Evolutionary conservation across 2,113 vertebrate species (phyloP).

Genomic region (Anarrhichthys ocellatus): DNA sequence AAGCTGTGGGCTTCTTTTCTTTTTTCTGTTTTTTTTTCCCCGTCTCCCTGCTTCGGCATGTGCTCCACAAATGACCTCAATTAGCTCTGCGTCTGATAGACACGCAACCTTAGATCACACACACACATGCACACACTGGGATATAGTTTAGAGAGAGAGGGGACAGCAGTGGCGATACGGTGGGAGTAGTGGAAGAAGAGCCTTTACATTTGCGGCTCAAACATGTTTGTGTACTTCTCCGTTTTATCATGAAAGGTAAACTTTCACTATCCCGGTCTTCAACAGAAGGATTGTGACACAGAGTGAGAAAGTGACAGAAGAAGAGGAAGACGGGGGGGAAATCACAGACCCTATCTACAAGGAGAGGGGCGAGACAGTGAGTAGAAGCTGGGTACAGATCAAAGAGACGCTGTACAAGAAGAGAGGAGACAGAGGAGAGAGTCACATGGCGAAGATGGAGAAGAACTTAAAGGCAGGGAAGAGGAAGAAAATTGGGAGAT

Average conservation of each 20-base stretch:
- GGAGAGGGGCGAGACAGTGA: conserved; percentile 4
- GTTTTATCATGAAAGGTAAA: conserved; percentile 46
- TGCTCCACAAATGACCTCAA: conserved; percentile 75
- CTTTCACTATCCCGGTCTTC: conserved; percentile 10
- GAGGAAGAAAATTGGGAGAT: background rate
- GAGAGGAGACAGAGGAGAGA: background rate
- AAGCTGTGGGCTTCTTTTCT: conserved; percentile 57
- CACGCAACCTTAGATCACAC: conserved; percentile 61
- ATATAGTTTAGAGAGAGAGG: conserved; percentile 14
- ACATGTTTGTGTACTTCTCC: conserved; percentile 38
- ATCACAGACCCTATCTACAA: conserved; percentile 26
- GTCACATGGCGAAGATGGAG: background rate
- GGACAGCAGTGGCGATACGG: conserved; percentile 3
- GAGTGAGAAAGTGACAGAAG: conserved; percentile 14
- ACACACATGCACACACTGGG: conserved; percentile 35
- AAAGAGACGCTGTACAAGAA: conserved; percentile 18
- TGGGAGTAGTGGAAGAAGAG: conserved; percentile 42
- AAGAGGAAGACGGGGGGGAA: conserved; percentile 11
- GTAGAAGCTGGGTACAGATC: conserved; percentile 36
- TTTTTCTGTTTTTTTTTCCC: conserved; percentile 40
- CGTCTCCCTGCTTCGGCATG: conserved; percentile 57
- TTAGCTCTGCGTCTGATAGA: conserved; percentile 75
- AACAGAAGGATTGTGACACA: conserved; percentile 14
- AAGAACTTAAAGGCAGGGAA: background rate
- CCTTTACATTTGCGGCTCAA: conserved; percentile 26